phyloP scores from a whole-genome alignment of 1,140 invertebrate species.

The Helicoverpa zea region DNA sequence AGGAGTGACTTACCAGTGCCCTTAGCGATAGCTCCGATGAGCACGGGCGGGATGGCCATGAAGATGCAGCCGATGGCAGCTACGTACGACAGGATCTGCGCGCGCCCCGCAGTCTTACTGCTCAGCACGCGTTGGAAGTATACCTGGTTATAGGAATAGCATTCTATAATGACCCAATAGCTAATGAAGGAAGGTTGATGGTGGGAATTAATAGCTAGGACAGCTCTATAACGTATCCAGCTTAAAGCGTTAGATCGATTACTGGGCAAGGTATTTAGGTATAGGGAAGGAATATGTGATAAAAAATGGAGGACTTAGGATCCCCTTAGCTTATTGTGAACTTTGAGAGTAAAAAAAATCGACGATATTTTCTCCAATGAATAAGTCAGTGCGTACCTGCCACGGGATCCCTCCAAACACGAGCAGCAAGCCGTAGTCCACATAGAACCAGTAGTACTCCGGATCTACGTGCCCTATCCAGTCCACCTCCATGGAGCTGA shows the following conservation, averaged over 20 bases:
- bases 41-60: slow-evolving; percentile 98
- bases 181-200: neutral
- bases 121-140: slow-evolving; percentile 99
- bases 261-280: too few species aligned
- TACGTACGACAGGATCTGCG: slow-evolving; percentile 98
- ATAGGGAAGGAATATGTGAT: too few species aligned
- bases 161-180: neutral
- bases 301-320: too few species aligned
- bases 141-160: slow-evolving; percentile 88
- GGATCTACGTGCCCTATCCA: slow-evolving; percentile 95
- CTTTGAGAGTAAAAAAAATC: neutral
- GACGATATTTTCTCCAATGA: neutral
- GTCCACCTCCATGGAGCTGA: slow-evolving; percentile 93
- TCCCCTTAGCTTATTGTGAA: too few species aligned
- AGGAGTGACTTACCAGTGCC: slow-evolving; percentile 91
- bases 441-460: slow-evolving; percentile 93
- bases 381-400: slow-evolving; percentile 89
- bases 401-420: slow-evolving; percentile 99
- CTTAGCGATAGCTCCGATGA: slow-evolving; percentile 98
- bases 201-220: too few species aligned
- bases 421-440: slow-evolving; percentile 96
- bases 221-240: too few species aligned
- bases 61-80: slow-evolving; percentile 97
- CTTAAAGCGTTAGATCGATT: too few species aligned
- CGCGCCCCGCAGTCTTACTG: slow-evolving; percentile 96